Conservation (phyloP, 2,797 vertebrate species). For the Pseudochirops cupreus region DNA sequence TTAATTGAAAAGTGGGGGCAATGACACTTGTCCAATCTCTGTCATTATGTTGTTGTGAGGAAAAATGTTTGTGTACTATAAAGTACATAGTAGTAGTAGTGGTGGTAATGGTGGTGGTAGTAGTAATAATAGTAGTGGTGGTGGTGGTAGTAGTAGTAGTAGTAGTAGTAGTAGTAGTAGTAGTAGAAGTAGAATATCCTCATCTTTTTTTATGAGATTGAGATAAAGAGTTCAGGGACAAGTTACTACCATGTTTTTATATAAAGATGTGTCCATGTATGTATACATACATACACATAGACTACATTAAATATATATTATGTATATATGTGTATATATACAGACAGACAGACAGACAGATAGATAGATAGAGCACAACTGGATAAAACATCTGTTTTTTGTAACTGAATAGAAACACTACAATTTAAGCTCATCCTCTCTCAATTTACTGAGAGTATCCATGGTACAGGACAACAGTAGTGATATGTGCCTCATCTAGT, state of each 20-base stretch:
- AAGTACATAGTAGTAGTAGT: neutral
- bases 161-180: too few species aligned
- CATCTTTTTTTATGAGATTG: neutral
- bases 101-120: too few species aligned
- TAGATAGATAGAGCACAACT: neutral
- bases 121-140: too few species aligned
- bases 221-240: neutral
- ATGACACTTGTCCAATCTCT: neutral
- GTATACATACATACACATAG: neutral
- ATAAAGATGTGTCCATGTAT: neutral
- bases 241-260: neutral
- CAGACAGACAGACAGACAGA: too few species aligned
- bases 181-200: neutral
- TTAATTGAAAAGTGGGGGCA: neutral
- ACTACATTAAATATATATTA: neutral
- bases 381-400: neutral
- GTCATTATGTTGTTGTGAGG: neutral
- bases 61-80: neutral
- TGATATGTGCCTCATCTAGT: neutral
- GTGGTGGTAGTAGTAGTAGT: too few species aligned
- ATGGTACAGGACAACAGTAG: neutral
- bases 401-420: neutral
- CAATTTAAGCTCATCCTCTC: neutral
- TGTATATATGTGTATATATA: neutral
- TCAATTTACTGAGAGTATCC: neutral